Percentiles rank a stretch among this genome's conserved stretches.
Conservation (phyloP, 2,888 invertebrate genomes). For the Apamea crenata region DNA sequence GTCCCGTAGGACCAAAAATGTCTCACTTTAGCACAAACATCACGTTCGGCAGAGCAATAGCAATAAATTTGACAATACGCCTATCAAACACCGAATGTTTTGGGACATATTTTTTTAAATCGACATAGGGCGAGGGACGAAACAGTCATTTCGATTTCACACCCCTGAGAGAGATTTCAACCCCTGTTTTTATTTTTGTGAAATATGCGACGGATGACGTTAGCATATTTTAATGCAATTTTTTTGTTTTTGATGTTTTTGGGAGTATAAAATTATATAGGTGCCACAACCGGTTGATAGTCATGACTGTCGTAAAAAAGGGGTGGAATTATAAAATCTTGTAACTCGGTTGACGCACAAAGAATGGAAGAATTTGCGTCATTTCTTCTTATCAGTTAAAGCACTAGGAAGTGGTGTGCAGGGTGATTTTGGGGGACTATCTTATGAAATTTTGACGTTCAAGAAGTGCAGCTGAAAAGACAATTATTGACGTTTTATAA, state of each 20-base stretch:
- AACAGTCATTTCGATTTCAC: conserved; percentile 74
- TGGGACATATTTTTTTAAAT: conserved; percentile 72
- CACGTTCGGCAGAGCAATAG: conserved; percentile 60
- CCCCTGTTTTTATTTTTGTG: conserved; percentile 75
- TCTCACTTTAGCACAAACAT: conserved; percentile 61
- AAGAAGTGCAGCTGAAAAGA: background rate
- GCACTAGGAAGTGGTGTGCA: background rate
- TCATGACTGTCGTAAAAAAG: background rate
- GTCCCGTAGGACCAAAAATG: conserved; percentile 41
- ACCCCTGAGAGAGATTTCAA: conserved; percentile 76
- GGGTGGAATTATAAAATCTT: background rate
- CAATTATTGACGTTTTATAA: too few species aligned
- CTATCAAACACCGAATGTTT: conserved; percentile 68
- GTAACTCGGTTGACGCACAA: background rate
- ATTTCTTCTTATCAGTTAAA: background rate
- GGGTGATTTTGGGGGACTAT: background rate
- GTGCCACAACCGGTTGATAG: conserved; percentile 1
- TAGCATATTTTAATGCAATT: conserved; percentile 71
- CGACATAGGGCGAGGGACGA: conserved; percentile 67
- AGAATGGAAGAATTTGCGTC: background rate
- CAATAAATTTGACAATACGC: conserved; percentile 66
- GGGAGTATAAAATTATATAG: conserved; percentile 19
- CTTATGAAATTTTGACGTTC: background rate
- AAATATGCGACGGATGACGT: conserved; percentile 71
- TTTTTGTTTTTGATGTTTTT: conserved; percentile 47